phyloP scores from a whole-genome alignment of 2,113 vertebrate genomes.

The Mesocricetus auratus region DNA sequence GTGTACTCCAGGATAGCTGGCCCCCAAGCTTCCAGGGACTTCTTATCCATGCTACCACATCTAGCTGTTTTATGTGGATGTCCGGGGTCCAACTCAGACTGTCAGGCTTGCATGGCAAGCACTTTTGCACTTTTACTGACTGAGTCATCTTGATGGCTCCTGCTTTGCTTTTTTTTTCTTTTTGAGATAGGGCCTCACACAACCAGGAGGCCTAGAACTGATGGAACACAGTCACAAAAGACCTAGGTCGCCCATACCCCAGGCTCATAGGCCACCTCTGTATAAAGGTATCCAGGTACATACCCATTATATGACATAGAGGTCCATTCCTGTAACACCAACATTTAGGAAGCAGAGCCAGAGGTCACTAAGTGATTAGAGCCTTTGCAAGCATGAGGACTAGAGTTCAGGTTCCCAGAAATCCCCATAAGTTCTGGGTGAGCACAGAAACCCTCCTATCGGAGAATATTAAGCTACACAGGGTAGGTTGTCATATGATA shows the following conservation, averaged over 20 bases:
- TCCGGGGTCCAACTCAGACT: not conserved
- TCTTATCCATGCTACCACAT: too few relatives aligned
- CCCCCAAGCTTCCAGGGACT: not conserved
- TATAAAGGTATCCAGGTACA: too few relatives aligned
- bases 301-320: too few relatives aligned
- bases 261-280: too few relatives aligned
- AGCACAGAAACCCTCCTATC: too few relatives aligned
- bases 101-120: not conserved
- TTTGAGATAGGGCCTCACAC: not conserved
- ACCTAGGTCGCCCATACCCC: too few relatives aligned
- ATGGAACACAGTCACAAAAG: too few relatives aligned
- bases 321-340: too few relatives aligned
- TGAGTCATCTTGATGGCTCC: not conserved
- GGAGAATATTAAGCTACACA: too few relatives aligned
- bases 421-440: not conserved
- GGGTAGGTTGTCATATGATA: too few relatives aligned
- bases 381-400: not conserved
- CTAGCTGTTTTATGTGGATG: not conserved
- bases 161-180: not conserved
- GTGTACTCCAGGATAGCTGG: not conserved
- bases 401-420: not conserved
- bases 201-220: too few relatives aligned
- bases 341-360: too few relatives aligned
- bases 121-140: not conserved
- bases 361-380: not conserved